A percentile compares a stretch with the other conserved stretches of the same genome.
Conservation (phyloP, 1,140 invertebrate genomes). For the Tetraneura akinire region DNA sequence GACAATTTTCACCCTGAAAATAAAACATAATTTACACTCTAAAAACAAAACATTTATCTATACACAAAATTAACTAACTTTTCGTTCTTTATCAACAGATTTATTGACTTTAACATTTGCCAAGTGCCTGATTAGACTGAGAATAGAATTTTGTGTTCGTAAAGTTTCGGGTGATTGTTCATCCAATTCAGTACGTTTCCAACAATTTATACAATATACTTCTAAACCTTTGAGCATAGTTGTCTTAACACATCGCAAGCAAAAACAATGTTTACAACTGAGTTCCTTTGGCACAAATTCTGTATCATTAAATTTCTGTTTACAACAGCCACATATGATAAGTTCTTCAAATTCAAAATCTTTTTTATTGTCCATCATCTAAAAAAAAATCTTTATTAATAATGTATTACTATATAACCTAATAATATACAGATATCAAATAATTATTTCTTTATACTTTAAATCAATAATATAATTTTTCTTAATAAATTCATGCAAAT, state of each 20-base stretch:
- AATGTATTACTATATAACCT: no score
- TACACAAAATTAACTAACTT: slow-evolving; percentile 43
- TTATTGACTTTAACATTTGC: slow-evolving; percentile 57
- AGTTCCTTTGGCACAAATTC: slow-evolving; percentile 73
- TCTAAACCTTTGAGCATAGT: slow-evolving; percentile 67
- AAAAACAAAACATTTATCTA: not conserved
- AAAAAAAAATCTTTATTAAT: no score
- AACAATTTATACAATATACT: slow-evolving; percentile 70
- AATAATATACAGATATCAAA: no score
- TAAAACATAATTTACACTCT: slow-evolving; percentile 10
- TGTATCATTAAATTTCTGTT: slow-evolving; percentile 69
- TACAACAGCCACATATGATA: slow-evolving; percentile 70
- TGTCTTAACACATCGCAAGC: slow-evolving; percentile 70
- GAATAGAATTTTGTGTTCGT: slow-evolving; percentile 67
- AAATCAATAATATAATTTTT: no score
- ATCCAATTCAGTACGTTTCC: slow-evolving; percentile 68
- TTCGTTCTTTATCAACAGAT: slow-evolving; percentile 60
- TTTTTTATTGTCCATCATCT: slow-evolving; percentile 57
- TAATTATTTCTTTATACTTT: no score
- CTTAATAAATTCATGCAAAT: no score
- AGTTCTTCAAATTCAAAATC: slow-evolving; percentile 68
- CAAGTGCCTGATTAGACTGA: slow-evolving; percentile 57
- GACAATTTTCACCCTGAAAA: slow-evolving; percentile 65
- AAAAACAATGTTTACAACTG: slow-evolving; percentile 75
- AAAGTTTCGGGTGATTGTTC: slow-evolving; percentile 66